phyloP scores from a whole-genome alignment of 2,888 invertebrate species.

The Drosophila trichaetosa region DNA sequence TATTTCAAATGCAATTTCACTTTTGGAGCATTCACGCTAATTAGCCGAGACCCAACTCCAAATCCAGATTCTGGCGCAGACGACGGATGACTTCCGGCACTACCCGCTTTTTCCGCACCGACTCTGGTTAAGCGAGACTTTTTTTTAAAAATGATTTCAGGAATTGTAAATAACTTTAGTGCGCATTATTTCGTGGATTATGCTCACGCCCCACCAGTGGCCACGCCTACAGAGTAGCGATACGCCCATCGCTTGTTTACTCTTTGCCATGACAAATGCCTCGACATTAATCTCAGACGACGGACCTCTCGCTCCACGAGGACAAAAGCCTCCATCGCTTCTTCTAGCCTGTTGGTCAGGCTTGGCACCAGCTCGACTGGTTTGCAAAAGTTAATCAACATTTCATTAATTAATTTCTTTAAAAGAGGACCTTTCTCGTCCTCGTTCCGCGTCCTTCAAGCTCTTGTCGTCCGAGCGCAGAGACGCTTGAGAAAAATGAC shows the following conservation, averaged over 20 bases:
- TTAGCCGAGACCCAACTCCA: conserved; percentile 70
- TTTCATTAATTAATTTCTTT: conserved; percentile 83
- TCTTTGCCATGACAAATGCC: conserved; percentile 77
- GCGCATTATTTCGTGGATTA: conserved; percentile 79
- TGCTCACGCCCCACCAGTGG: conserved; percentile 60
- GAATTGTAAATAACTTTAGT: conserved; percentile 77
- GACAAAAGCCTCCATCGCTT: background rate
- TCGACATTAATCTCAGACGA: conserved; percentile 76
- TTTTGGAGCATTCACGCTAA: conserved; percentile 70
- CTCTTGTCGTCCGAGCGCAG: conserved; percentile 13
- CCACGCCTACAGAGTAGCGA: conserved; percentile 36
- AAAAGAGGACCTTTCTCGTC: conserved; percentile 48
- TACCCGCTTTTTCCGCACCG: background rate
- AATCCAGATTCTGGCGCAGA: conserved; percentile 51
- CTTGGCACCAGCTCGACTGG: conserved; percentile 39
- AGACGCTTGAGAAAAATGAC: conserved; percentile 50
- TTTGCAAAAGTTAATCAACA: conserved; percentile 83
- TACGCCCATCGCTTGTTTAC: conserved; percentile 72
- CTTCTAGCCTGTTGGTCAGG: conserved; percentile 31
- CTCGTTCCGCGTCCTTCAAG: conserved; percentile 3
- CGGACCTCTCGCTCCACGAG: conserved; percentile 25
- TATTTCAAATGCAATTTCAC: conserved; percentile 45
- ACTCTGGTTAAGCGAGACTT: conserved; percentile 30
- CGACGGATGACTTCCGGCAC: conserved; percentile 16
- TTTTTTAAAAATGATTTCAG: conserved; percentile 69